These are phyloP conservation scores for Zaprionus africanus DNA, from an alignment of 1,140 invertebrate genomes.

Conservation along the genomic window DNA sequence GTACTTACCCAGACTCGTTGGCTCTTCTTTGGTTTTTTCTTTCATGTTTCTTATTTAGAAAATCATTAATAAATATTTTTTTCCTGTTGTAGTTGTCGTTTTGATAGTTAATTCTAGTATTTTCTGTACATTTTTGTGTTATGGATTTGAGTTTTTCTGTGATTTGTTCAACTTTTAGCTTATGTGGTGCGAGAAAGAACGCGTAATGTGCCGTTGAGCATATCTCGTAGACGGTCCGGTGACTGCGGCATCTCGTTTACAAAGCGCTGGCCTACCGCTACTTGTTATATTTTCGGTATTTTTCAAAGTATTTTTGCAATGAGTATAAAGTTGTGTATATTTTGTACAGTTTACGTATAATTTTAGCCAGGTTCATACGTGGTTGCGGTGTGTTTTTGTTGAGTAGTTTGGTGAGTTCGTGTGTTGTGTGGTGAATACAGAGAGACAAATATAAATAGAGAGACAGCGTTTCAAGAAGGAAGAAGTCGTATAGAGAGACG, in stretches of 20 bases:
- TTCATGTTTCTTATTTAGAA: slow-evolving; percentile 45
- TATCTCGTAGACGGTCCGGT: slow-evolving; percentile 82
- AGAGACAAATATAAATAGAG: slow-evolving; percentile 58
- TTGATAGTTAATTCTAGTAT: slow-evolving; percentile 21
- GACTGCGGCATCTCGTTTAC: slow-evolving; percentile 84
- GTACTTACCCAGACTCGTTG: slow-evolving; percentile 53
- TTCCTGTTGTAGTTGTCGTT: slow-evolving; percentile 27
- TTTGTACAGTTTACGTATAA: slow-evolving; percentile 32
- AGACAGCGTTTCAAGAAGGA: slow-evolving; percentile 47
- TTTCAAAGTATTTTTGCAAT: slow-evolving; percentile 58
- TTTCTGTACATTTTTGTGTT: slow-evolving; percentile 54
- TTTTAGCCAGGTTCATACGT: slow-evolving; percentile 54
- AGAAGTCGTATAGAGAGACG: slow-evolving; percentile 49
- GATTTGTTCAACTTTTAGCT: slow-evolving; percentile 69
- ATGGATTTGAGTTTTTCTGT: slow-evolving; percentile 44
- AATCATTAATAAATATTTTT: slow-evolving; percentile 79
- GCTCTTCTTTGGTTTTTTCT: slow-evolving; percentile 22
- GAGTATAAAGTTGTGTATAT: slow-evolving; percentile 25
- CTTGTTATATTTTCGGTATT: slow-evolving; percentile 57
- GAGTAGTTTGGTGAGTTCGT: slow-evolving; percentile 31
- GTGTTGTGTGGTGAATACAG: slow-evolving; percentile 33
- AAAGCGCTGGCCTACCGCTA: slow-evolving; percentile 84
- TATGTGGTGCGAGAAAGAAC: slow-evolving; percentile 75
- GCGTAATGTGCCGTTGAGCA: slow-evolving; percentile 77
- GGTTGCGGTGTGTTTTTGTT: slow-evolving; percentile 22